A percentile compares a stretch with the other conserved stretches of the same genome.
phyloP scores from a whole-genome alignment of 2,888 invertebrate species.

The Torymus tubicola region DNA sequence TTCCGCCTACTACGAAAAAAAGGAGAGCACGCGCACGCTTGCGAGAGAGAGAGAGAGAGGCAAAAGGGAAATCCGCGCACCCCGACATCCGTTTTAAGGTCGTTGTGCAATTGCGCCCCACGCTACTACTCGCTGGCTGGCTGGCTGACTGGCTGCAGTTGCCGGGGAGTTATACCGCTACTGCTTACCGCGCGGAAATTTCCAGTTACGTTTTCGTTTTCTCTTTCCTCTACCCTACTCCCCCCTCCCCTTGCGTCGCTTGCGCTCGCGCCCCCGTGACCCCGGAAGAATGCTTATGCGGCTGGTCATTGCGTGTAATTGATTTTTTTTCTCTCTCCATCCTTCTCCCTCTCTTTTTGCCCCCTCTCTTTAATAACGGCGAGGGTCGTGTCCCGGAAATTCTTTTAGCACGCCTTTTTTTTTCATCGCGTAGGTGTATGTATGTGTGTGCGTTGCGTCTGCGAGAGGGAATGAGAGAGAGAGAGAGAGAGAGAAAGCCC shows the following conservation, averaged over 20 bases:
- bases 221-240: not conserved
- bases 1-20: no score
- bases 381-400: not conserved
- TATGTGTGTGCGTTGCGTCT: no score
- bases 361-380: no score
- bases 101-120: slow-evolving; percentile 46
- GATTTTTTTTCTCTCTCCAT: slow-evolving; percentile 39
- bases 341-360: slow-evolving; percentile 1
- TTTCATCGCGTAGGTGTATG: not conserved
- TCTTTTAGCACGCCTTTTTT: not conserved
- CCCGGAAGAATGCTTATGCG: slow-evolving; percentile 50
- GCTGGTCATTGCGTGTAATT: slow-evolving; percentile 49
- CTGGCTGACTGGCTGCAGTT: slow-evolving; percentile 33
- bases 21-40: not conserved
- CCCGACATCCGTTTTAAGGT: slow-evolving; percentile 45
- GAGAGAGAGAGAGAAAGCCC: not conserved
- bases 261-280: slow-evolving; percentile 13
- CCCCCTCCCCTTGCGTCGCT: no score
- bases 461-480: no score
- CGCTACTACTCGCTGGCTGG: no score
- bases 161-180: slow-evolving; percentile 52
- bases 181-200: slow-evolving; percentile 54
- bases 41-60: slow-evolving; percentile 8
- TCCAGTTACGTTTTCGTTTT: slow-evolving; percentile 52
- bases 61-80: slow-evolving; percentile 43